A percentile compares a stretch with the other conserved stretches of the same genome.
These are phyloP conservation scores for Tympanoctomys barrerae DNA, from an alignment of 2,797 vertebrate genomes.

Conservation along the genomic window DNA sequence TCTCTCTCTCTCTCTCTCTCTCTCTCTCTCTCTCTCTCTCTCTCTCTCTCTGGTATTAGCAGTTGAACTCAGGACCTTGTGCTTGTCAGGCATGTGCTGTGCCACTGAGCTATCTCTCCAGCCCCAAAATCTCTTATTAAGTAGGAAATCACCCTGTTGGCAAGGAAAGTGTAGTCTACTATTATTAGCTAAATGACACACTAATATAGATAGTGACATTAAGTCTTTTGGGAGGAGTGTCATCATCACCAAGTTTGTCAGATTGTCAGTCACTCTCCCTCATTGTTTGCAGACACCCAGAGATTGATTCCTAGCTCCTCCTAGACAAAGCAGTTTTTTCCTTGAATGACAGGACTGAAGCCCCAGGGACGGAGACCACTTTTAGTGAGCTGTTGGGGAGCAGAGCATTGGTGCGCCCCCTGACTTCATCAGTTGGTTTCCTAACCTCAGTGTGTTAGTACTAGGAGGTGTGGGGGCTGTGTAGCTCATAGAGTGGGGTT, in stretches of 20 bases:
- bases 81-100: no score
- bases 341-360: neutral
- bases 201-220: neutral
- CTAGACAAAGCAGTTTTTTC: neutral
- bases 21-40: no score
- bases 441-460: neutral
- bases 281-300: neutral
- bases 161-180: neutral
- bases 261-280: no score
- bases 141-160: neutral
- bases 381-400: neutral
- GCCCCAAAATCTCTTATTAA: neutral
- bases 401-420: neutral
- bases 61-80: no score
- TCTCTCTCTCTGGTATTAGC: no score
- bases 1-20: no score
- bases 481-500: neutral
- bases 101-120: no score
- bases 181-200: neutral
- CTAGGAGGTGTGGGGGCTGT: neutral
- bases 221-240: neutral
- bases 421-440: neutral
- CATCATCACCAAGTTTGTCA: neutral
- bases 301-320: neutral
- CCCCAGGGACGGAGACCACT: neutral